These are phyloP conservation scores for Latheticus oryzae DNA, from an alignment of 2,888 invertebrate species.

Conservation along the genomic window DNA sequence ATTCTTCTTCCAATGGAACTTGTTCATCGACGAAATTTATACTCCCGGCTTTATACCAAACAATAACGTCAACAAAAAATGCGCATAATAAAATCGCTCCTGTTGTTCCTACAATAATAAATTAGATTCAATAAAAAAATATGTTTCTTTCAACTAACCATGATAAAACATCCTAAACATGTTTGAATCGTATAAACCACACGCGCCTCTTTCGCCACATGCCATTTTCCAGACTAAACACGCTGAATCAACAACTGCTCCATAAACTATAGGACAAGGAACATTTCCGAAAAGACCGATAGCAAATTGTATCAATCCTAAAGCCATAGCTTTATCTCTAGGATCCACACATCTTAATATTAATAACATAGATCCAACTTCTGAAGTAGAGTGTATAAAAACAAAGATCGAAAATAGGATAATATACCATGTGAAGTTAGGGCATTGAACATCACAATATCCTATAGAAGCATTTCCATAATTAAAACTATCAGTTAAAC, in stretches of 20 bases:
- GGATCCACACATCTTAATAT: conserved; percentile 93
- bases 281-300: conserved; percentile 94
- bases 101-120: conserved; percentile 77
- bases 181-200: conserved; percentile 88
- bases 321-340: conserved; percentile 93
- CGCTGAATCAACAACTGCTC: conserved; percentile 91
- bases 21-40: conserved; percentile 77
- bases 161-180: conserved; percentile 87
- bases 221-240: conserved; percentile 88
- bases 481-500: conserved; percentile 36
- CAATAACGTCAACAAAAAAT: conserved; percentile 88
- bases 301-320: conserved; percentile 93
- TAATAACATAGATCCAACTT: conserved; percentile 90
- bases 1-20: conserved; percentile 65
- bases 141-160: conserved; percentile 70
- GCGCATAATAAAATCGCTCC: conserved; percentile 87
- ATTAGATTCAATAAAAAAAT: conserved; percentile 10
- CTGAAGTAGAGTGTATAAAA: conserved; percentile 92
- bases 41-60: conserved; percentile 89
- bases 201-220: conserved; percentile 85
- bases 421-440: conserved; percentile 84
- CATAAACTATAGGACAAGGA: conserved; percentile 95
- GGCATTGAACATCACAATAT: conserved; percentile 84
- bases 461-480: conserved; percentile 77
- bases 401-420: conserved; percentile 87